These are phyloP conservation scores for Arenaria interpres DNA, from an alignment of 2,113 vertebrate genomes.

Conservation along the genomic window DNA sequence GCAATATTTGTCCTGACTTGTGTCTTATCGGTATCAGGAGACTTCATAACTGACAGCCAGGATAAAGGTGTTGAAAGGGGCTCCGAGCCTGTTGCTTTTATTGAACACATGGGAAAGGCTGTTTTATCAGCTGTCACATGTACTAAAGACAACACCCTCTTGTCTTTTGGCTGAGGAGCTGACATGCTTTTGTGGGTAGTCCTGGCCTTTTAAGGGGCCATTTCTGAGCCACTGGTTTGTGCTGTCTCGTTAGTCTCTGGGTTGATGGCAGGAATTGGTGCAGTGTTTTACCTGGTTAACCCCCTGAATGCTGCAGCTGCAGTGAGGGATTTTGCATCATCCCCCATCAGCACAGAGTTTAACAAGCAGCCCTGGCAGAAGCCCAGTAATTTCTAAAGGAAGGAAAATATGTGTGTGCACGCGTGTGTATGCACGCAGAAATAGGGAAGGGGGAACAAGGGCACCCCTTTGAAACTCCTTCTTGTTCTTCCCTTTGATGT, in stretches of 20 bases:
- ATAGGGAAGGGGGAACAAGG: background rate
- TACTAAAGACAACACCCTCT: background rate
- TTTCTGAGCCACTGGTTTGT: background rate
- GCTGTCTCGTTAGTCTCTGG: background rate
- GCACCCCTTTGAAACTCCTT: slow-evolving; percentile 29
- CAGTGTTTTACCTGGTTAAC: background rate
- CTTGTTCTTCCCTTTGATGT: slow-evolving; percentile 61
- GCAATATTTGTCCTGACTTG: background rate
- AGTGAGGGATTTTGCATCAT: background rate
- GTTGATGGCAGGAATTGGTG: fast-evolving
- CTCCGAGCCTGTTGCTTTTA: background rate
- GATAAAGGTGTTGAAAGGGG: slow-evolving; percentile 42
- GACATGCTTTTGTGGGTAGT: background rate
- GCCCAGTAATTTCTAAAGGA: background rate
- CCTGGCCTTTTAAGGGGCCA: background rate
- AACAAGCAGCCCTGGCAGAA: background rate
- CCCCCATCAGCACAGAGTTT: background rate
- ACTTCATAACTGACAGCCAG: background rate
- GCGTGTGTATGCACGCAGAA: fast-evolving
- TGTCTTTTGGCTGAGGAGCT: background rate
- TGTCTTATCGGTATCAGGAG: background rate
- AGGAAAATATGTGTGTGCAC: background rate
- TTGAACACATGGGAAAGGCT: slow-evolving; percentile 2
- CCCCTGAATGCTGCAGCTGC: background rate
- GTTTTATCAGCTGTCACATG: slow-evolving; percentile 29